Base-by-base conservation (phyloP, 2,797 vertebrate genomes). In the Sebastes miniatus region DNA sequence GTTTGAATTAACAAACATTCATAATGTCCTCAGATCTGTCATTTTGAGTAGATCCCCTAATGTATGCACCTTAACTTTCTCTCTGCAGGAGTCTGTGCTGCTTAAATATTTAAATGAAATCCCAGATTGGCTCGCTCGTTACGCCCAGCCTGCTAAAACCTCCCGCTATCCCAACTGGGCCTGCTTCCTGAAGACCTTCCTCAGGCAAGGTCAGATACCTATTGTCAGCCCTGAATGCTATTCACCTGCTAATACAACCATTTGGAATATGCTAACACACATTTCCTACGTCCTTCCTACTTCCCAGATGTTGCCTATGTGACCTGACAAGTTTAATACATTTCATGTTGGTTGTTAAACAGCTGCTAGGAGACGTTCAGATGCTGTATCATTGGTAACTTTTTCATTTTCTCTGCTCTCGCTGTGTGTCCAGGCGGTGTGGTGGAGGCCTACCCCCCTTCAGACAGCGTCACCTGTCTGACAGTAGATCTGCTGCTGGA, bases 141-240 rank as follows among this genome's bases (percentile, higher is more conserved):
- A 97, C 88, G 97, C 96, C 71, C 95, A 92, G 88, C 95, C 96
- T 90, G 96, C 95, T 95, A 96, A 97, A 95, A 95, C 93, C 90
- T 97, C 95, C 92, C 93, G 90, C 93, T 98, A 96, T 95, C 95
- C 97, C 90, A 96, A 94, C 89, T 98, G 97, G 98, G 93, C 94
- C 92, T 94, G 94, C 94, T 98, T 98, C 95, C 95, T 98, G 87
- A 95, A 97, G 91, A 95, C 95, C 78, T 97, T 98, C 95, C 96
- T 98, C 91, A 95, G 91, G 95, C 96, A 97, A 96, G 98, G 97
- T 99, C 83, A 90, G 90, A 76, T 39, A 65, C 64, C 68, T 73
- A 74, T 88, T 89, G 81, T 85, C 71, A 77, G 63, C 16, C 73
- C 72, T 69, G 69, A 79, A 89, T 81, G 70, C 79, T 70, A 58